Base-by-base conservation (phyloP, 2,113 vertebrate genomes). In the Stigmatopora argus region DNA sequence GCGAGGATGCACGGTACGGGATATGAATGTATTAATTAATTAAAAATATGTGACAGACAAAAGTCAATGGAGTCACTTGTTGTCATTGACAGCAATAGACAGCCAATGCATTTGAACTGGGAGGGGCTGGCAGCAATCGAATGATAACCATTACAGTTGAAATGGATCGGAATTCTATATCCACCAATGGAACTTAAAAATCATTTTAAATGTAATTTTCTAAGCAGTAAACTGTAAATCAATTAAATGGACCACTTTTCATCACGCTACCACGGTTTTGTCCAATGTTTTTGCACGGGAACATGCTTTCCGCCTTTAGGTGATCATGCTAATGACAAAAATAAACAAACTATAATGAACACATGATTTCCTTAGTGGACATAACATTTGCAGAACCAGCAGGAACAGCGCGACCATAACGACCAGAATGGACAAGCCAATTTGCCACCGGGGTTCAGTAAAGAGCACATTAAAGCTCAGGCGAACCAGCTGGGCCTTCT, bases 381-480 rank as follows among this genome's bases (percentile, higher is more conserved):
- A 64, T 19, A 71, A 69, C 56, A 73, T 68, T 65, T 79, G 73
- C 75, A 78, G 73, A 83, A 62, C 68, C 52, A 72, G 81, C 83
- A 81, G 45, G 64, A 85, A 77, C 53, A 65, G 74, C 55, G 64
- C 60, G 44, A 60, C 21, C 8, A 70, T 67, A 75, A 61, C 76
- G 69, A 85, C 70, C 62, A 67, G 62, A 77, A 66, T 9, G 78
- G 78, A 79, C 77, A 84, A 61, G 45, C 14, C 67, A 62, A 68
- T 82, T 69, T 69, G 77, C 74, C 66, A 74, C 70, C 47, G 66
- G 67, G 76, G 62, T 74, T 66, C 60, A 75, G 73, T 73, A 82
- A 80, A 78, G 85, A 78, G 82, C 83, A 81, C 74, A 83, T 80
- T 79, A 78, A 88, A 71, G 73, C 80, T 44, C 51, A 21, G 74